Base-by-base conservation (phyloP, 2,797 vertebrate genomes). In the Malurus leucopterus region DNA sequence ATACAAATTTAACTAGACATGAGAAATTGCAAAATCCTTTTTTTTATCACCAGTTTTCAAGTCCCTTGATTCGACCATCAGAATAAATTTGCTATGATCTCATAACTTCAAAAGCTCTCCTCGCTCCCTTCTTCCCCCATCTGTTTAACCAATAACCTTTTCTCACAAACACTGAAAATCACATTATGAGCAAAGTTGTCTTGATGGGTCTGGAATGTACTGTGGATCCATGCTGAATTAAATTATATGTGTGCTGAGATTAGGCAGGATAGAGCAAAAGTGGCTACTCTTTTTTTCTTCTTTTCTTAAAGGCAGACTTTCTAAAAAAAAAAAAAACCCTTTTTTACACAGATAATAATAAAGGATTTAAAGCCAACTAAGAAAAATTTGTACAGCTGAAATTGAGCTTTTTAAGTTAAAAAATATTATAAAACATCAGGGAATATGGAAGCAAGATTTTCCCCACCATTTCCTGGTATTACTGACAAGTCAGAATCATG, bases 91-190 rank as follows among this genome's bases (percentile, higher is more conserved):
- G 77, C 84, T 89, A 34, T 89, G 69, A 71, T 83, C 79, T 93
- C 73, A 65, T 89, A 90, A 85, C 84, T 93, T 93, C 72, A 93
- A 85, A 93, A 94, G 65, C 26, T 72, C 69, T 80, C 70, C 73
- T 75, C 6, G 4, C 13, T 91, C 61, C 51, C 44, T 44, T 73
- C 64, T 91, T 86, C 46, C 40, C 70, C 61, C 41, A 86, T 84
- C 86, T 91, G 53, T 91, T 93, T 94, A 91, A 93, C 84, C 84
- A 91, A 68, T 77, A 92, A 86, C 43, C 51, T 91, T 32, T 84
- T 80, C 81, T 91, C 68, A 91, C 71, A 91, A 92, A 92, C 72
- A 77, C 63, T 92, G 78, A 91, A 90, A 93, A 94, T 87, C 58
- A 77, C 51, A 50, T 87, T 93, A 65, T 67, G 69, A 74, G 61